Conservation (phyloP, 2,888 invertebrate species). For the Lacanobia oleracea region DNA sequence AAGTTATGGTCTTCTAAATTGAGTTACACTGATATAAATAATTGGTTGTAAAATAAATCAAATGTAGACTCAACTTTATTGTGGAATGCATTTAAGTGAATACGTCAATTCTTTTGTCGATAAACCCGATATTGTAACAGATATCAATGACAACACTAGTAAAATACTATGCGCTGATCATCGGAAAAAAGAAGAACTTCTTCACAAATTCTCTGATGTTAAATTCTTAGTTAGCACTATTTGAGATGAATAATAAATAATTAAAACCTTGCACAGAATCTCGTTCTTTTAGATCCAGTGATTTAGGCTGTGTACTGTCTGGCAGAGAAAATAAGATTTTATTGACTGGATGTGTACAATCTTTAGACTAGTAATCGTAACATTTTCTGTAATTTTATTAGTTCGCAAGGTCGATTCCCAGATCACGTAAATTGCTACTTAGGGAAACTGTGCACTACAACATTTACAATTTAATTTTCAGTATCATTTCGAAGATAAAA, state of each 20-base stretch:
- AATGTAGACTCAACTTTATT: not conserved
- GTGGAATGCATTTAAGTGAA: not conserved
- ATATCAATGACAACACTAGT: not conserved
- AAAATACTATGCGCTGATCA: not conserved
- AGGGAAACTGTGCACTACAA: no score
- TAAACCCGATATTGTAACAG: not conserved
- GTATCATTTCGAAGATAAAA: no score
- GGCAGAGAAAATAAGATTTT: no score
- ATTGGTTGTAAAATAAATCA: slow-evolving; percentile 26
- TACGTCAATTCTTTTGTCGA: not conserved
- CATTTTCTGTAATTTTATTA: not conserved
- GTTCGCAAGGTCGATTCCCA: not conserved
- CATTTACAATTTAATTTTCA: no score
- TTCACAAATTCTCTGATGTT: no score
- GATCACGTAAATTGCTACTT: not conserved
- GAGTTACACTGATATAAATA: not conserved
- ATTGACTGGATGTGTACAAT: not conserved
- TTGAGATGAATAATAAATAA: no score
- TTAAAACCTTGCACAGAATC: no score
- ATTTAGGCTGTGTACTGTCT: no score
- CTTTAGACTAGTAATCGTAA: no score
- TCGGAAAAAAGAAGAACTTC: no score
- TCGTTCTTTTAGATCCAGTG: no score
- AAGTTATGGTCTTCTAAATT: not conserved
- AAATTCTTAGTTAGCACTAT: no score